phyloP scores from a whole-genome alignment of 2,113 vertebrate species.

The Felis catus region DNA sequence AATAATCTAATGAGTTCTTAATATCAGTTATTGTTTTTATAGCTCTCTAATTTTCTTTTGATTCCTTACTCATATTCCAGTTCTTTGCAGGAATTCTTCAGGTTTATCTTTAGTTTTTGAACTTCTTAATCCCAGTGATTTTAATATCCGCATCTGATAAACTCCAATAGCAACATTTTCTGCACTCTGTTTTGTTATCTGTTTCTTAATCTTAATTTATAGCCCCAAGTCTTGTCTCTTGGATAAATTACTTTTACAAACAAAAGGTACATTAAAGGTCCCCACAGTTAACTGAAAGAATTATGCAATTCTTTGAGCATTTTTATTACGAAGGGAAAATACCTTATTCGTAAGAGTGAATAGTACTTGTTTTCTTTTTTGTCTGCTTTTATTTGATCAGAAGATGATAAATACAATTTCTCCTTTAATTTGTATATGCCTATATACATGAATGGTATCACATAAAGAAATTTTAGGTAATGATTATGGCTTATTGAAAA shows the following conservation, averaged over 20 bases:
- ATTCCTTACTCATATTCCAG: not conserved
- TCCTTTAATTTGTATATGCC: not conserved
- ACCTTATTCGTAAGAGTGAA: not conserved
- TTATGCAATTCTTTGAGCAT: not conserved
- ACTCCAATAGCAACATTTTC: not conserved
- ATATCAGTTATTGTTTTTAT: not conserved
- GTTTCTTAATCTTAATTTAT: not conserved
- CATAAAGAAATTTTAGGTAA: not conserved
- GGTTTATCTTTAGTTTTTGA: not conserved
- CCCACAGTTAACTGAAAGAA: not conserved
- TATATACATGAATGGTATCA: not conserved
- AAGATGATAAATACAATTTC: not conserved
- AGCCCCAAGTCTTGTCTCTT: not conserved
- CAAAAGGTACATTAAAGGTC: not conserved
- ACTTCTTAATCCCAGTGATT: not conserved
- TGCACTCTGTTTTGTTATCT: not conserved
- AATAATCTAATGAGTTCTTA: not conserved
- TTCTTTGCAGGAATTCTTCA: not conserved
- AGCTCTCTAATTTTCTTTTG: not conserved
- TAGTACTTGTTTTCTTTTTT: not conserved
- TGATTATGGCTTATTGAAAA: not conserved
- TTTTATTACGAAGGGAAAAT: not conserved
- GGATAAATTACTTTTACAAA: not conserved
- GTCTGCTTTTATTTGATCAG: not conserved
- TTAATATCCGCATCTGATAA: not conserved